Base-by-base conservation (phyloP, 2,797 vertebrate species). In the Sphaeramia orbicularis region DNA sequence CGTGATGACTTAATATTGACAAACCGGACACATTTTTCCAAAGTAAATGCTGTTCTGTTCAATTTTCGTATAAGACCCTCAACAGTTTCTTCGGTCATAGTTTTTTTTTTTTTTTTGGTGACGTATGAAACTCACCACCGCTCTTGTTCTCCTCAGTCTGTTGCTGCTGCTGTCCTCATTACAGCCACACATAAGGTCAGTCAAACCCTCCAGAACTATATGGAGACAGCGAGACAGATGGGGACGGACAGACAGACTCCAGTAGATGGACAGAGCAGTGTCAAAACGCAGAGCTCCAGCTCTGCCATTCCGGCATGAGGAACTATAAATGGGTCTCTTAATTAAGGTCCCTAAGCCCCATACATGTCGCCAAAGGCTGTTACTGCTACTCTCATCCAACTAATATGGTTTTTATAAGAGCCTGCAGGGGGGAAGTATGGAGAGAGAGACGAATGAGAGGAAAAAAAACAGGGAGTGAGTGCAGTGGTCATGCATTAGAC, bases 271-370 rank as follows among this genome's bases (percentile, higher is more conserved):
- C 73, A 62, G 72, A 45, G 69, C 49, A 4, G 41, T 62, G 79
- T 79, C 83, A 83, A 56, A 69, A 72, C 71, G 9, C 2, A 71
- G 45, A 74, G 66, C 76, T 57, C 47, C 50, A 58, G 65, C 71
- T 48, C 37, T 38, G 68, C 65, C 61, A 10, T 55, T 62, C 59
- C 36, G n/a, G 64, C 65, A 75, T 55, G 73, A 71, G 38, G 66
- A 60, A 68, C 83, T 80, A 85, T 80, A 86, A 87, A 83, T 83
- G 84, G 75, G 45, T 55, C 72, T 82, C 67, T 84, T 90, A 90
- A 88, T 88, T 78, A 88, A 86, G 70, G 69, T 74, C 81, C 74
- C 71, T 49, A 10, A 41, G 68, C 58, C 77, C 58, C 52, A 27
- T 51, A 55, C 63, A 50, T 60, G 77, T 79, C 78, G 42, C 88